Conservation (phyloP, 2,888 invertebrate genomes). For the Drepana falcataria region DNA sequence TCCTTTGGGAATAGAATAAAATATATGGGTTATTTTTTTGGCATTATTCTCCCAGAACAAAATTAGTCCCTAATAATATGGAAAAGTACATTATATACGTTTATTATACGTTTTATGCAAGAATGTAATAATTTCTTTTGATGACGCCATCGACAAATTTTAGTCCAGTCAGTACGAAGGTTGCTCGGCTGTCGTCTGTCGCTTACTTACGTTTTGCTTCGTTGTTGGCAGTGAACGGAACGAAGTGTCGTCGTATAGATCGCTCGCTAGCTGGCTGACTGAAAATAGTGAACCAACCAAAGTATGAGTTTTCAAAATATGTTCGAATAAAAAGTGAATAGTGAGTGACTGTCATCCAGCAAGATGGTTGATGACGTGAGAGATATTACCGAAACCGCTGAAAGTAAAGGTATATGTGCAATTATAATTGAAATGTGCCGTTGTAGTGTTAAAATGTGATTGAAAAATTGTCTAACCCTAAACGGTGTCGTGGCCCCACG, state of each 20-base stretch:
- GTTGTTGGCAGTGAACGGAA: constrained; percentile 73
- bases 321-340: constrained; percentile 76
- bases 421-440: constrained; percentile 65
- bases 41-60: too few species aligned
- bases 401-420: constrained; percentile 75
- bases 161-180: constrained; percentile 30
- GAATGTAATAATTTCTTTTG: not conserved
- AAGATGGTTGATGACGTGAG: constrained; percentile 79
- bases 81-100: too few species aligned
- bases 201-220: constrained; percentile 8
- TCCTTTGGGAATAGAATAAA: too few species aligned
- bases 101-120: too few species aligned
- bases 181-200: constrained; percentile 41
- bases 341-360: constrained; percentile 76
- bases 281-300: constrained; percentile 72
- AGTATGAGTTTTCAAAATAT: constrained; percentile 78
- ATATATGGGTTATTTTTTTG: too few species aligned
- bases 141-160: constrained; percentile 27
- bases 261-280: constrained; percentile 75
- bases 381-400: constrained; percentile 75
- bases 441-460: constrained; percentile 71
- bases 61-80: too few species aligned
- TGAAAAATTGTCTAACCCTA: constrained; percentile 72
- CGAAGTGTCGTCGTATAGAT: constrained; percentile 76
- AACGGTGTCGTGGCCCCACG: constrained; percentile 77